Conservation (phyloP, 2,888 invertebrate species). For the Stegophylla sp. region DNA sequence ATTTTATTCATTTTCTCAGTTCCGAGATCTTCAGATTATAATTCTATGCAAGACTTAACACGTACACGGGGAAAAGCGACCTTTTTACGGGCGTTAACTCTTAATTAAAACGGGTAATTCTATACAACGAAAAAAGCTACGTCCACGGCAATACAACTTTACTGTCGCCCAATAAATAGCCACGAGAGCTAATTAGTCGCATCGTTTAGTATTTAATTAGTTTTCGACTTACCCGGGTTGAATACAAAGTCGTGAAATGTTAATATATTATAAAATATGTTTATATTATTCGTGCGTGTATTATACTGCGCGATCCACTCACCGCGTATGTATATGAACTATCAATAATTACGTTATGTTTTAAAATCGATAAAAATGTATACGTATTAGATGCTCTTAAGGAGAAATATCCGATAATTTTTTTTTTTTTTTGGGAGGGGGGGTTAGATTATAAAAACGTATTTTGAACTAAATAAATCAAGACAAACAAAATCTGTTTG, state of each 20-base stretch:
- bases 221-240: background rate
- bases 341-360: background rate
- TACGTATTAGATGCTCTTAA: background rate
- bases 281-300: too few relatives aligned
- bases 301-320: background rate
- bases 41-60: too few relatives aligned
- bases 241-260: background rate
- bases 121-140: too few relatives aligned
- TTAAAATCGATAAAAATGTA: background rate
- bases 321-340: too few relatives aligned
- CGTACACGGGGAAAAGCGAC: too few relatives aligned
- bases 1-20: too few relatives aligned
- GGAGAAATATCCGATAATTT: background rate
- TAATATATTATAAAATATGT: too few relatives aligned
- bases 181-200: background rate
- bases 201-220: constrained; percentile 24
- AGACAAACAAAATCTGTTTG: too few relatives aligned
- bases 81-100: background rate
- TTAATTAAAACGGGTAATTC: constrained; percentile 16
- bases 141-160: background rate
- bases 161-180: background rate
- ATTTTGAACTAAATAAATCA: too few relatives aligned
- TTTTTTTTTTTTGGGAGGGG: too few relatives aligned
- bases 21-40: too few relatives aligned
- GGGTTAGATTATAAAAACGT: too few relatives aligned